Conservation (phyloP, 2,113 vertebrate genomes). For the Limnothrissa miodon region DNA sequence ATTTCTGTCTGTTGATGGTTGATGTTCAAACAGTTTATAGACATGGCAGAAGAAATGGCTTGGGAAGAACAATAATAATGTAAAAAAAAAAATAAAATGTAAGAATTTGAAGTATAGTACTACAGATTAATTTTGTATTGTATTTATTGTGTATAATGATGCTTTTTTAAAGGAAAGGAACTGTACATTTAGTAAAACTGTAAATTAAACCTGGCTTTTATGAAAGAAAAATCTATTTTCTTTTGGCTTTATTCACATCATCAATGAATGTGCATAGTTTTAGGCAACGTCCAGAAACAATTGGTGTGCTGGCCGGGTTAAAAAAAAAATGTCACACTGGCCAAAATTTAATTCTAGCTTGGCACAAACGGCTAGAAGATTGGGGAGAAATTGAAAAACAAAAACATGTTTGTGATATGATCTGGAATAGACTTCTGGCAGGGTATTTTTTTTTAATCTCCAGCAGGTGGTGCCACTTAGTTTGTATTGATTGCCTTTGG, state of each 20-base stretch:
- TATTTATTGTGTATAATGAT: constrained; percentile 99
- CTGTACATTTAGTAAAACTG: constrained; percentile 98
- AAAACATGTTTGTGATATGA: not conserved
- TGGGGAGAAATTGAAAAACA: not conserved
- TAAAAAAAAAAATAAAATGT: constrained; percentile 69
- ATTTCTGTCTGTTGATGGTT: constrained; percentile 37
- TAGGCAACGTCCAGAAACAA: too few relatives aligned
- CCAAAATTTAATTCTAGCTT: not conserved
- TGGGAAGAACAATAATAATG: constrained; percentile 75
- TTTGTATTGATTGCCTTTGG: constrained; percentile 25
- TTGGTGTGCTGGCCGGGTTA: too few relatives aligned
- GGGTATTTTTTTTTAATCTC: not conserved
- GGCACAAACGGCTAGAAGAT: not conserved
- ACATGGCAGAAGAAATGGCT: constrained; percentile 70
- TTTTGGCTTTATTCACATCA: not conserved
- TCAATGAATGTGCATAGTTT: not conserved
- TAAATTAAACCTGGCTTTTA: constrained; percentile 96
- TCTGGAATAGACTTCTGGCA: not conserved
- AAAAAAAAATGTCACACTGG: not conserved
- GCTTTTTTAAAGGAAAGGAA: constrained; percentile 89
- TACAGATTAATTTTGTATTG: constrained; percentile 99
- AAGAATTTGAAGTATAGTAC: constrained; percentile 91
- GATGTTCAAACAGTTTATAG: constrained; percentile 69
- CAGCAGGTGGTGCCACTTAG: constrained; percentile 64
- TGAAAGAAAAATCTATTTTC: constrained; percentile 61